Evolutionary conservation across 64 coral and sea anemone species (phyloP).

Genomic region (Pachyseris speciosa): DNA sequence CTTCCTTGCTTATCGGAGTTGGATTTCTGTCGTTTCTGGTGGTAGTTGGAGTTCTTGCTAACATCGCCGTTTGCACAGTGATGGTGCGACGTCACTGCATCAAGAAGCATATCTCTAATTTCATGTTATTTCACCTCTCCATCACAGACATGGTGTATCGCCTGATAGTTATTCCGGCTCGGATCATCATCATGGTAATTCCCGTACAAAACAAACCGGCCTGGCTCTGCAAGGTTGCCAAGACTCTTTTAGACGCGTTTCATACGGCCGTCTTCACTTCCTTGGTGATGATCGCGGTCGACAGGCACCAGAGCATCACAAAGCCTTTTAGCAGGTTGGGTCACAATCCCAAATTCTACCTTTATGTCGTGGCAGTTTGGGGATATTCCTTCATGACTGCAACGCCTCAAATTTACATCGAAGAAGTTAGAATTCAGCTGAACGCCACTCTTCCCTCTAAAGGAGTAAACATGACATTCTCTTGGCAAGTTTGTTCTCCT

Average conservation of each 20-base stretch:
- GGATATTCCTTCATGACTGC: constrained; percentile 32
- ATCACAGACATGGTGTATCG: constrained; percentile 61
- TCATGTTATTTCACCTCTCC: constrained; percentile 66
- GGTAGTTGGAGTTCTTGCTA: not conserved
- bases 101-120: constrained; percentile 70
- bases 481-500: not conserved
- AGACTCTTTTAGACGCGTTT: not conserved
- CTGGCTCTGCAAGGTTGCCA: not conserved
- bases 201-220: not conserved
- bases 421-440: not conserved
- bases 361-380: constrained; percentile 13
- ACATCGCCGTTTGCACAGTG: constrained; percentile 24
- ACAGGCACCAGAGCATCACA: constrained; percentile 59
- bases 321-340: constrained; percentile 26
- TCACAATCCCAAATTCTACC: not conserved
- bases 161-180: constrained; percentile 11
- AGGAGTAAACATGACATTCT: not conserved
- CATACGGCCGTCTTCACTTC: constrained; percentile 34
- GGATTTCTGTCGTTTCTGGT: not conserved
- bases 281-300: constrained; percentile 56
- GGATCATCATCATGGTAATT: not conserved
- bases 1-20: not conserved
- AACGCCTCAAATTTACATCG: constrained; percentile 12
- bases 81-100: constrained; percentile 38
- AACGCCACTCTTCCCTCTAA: not conserved